Base-by-base conservation (phyloP, 2,888 invertebrate genomes). In the Druceiella hillmani region DNA sequence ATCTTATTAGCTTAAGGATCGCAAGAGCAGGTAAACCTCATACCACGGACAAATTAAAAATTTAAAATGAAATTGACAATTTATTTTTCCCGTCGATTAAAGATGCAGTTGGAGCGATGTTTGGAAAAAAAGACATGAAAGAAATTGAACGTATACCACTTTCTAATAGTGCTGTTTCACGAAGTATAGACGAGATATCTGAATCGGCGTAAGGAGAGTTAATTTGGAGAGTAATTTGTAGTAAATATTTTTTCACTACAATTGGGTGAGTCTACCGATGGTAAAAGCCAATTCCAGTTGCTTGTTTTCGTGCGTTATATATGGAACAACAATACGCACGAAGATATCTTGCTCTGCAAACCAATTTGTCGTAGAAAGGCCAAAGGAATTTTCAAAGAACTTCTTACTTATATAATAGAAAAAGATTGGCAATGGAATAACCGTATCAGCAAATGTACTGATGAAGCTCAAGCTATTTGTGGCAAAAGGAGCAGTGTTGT, bases 21-120 rank as follows among this genome's bases (percentile, higher is more conserved):
- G 33, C 38, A 15, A 38, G 33, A 38, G 17, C n/a, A n/a, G 30
- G 40, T 30, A 40, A 40, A 20, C 35, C 35, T 31, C 34, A 40
- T 35, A 40, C 31, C 13, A 39, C 34, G 24, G 34, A 34, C 29
- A 30, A 39, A 39, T n/a, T n/a, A n/a, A n/a, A n/a, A n/a, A n/a
- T n/a, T n/a, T n/a, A n/a, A n/a, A n/a, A n/a, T n/a, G n/a, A n/a
- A n/a, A n/a, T n/a, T n/a, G n/a, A n/a, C n/a, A 24, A 39, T 30
- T 39, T 39, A 39, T 29, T 20, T 24, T 34, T 22, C 25, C 29
- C 39, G 24, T 36, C 40, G 31, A 40, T 40, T 40, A 40, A n/a
- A n/a, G n/a, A n/a, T n/a, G n/a, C 40, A 26, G 35, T 36, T 40
- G 40, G 40, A 40, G 40, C 35, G n/a, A 30, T 40, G 35, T 35